phyloP scores from a whole-genome alignment of 2,797 vertebrate genomes.

The Gila robusta region DNA sequence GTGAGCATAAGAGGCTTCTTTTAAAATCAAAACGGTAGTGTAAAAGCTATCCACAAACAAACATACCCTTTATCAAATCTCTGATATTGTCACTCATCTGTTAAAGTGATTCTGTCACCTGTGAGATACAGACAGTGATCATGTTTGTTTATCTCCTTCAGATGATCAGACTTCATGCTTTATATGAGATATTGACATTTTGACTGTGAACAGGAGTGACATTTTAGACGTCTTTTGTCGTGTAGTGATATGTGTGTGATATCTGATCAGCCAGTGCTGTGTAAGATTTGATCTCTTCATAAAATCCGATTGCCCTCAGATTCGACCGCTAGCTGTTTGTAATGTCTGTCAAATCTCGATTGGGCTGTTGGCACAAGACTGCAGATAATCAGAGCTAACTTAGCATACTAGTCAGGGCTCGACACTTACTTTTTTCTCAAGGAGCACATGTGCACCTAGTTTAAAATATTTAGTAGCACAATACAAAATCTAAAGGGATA shows the following conservation, averaged over 20 bases:
- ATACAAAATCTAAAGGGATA: neutral
- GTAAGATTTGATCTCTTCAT: constrained; percentile 22
- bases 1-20: neutral
- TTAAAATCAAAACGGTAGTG: neutral
- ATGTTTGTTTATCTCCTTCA: constrained; percentile 25
- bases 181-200: constrained; percentile 37
- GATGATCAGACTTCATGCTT: constrained; percentile 21
- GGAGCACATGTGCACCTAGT: neutral
- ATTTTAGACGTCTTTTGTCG: constrained; percentile 23
- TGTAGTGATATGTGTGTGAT: constrained; percentile 20
- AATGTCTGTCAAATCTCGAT: neutral
- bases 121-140: neutral
- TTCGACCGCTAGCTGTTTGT: neutral
- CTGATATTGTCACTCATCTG: neutral
- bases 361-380: neutral
- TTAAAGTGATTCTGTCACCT: neutral
- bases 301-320: neutral
- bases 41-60: neutral
- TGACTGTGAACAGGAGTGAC: constrained; percentile 33
- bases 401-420: neutral
- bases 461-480: neutral
- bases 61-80: neutral
- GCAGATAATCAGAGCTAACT: neutral
- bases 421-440: neutral
- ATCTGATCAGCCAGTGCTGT: constrained; percentile 19